phyloP scores from a whole-genome alignment of 1,140 invertebrate genomes.

The Drosophila repleta region DNA sequence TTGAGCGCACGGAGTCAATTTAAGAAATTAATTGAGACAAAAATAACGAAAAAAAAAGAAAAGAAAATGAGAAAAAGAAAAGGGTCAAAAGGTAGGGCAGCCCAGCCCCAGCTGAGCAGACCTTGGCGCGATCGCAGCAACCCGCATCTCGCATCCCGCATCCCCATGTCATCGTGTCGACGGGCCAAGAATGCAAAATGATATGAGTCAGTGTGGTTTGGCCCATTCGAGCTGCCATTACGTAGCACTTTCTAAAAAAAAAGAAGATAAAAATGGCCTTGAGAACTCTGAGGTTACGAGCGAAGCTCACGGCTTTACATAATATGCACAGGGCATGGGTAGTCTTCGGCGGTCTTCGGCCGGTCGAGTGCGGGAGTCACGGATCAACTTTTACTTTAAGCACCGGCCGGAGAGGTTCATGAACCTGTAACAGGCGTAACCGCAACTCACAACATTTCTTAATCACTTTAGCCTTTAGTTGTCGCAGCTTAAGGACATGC shows the following conservation, averaged over 20 bases:
- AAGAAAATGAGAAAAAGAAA: not conserved
- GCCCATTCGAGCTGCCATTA: conserved; percentile 17
- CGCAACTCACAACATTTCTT: conserved; percentile 1
- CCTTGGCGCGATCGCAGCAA: conserved; percentile 1
- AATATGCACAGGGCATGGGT: conserved; percentile 38
- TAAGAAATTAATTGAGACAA: conserved; percentile 17
- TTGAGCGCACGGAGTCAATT: not conserved
- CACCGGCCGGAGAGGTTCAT: conserved; percentile 33
- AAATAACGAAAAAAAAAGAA: not conserved
- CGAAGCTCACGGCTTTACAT: conserved; percentile 61
- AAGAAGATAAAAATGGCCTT: conserved; percentile 48
- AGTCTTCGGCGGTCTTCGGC: not conserved
- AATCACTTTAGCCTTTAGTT: not conserved
- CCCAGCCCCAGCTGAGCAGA: not conserved
- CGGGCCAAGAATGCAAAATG: conserved; percentile 37
- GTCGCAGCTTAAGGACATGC: not conserved
- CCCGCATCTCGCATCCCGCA: conserved; percentile 18
- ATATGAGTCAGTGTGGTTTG: conserved; percentile 17
- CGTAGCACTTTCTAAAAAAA: conserved; percentile 68
- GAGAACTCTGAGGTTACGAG: conserved; percentile 45
- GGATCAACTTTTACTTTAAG: conserved; percentile 72
- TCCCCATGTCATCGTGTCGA: not conserved
- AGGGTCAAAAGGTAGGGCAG: conserved; percentile 3
- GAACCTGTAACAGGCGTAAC: conserved; percentile 47
- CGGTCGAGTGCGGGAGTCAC: conserved; percentile 26